Conservation (phyloP, 2,113 vertebrate genomes). For the Argyrosomus japonicus region DNA sequence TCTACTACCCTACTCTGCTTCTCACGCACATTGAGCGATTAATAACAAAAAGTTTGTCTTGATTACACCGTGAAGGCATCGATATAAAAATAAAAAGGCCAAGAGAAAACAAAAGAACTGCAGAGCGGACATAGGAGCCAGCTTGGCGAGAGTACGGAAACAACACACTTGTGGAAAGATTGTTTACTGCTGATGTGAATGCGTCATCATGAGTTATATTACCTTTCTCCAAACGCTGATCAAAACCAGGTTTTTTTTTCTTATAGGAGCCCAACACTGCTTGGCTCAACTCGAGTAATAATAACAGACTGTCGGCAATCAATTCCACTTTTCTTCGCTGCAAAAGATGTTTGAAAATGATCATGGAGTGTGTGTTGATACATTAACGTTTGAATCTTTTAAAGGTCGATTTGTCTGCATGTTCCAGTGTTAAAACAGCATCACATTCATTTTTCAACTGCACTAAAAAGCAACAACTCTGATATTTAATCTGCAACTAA, state of each 20-base stretch:
- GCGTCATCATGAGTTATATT: background rate
- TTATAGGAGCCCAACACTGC: background rate
- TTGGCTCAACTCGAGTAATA: background rate
- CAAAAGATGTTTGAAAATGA: background rate
- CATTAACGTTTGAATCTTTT: background rate
- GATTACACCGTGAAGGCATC: slow-evolving; percentile 37
- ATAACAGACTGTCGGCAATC: too few species aligned
- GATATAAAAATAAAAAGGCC: slow-evolving; percentile 15
- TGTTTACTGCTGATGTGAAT: slow-evolving; percentile 8
- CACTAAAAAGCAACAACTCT: slow-evolving; percentile 1
- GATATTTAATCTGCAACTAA: background rate
- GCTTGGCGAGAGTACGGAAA: background rate
- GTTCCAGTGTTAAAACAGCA: slow-evolving; percentile 5
- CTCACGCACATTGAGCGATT: background rate
- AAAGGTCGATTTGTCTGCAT: background rate
- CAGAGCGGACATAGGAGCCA: background rate
- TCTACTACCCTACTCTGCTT: slow-evolving; percentile 6
- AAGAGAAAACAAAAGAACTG: slow-evolving; percentile 9
- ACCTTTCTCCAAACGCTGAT: slow-evolving; percentile 6
- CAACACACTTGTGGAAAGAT: background rate
- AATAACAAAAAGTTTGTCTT: background rate
- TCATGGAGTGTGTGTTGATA: background rate
- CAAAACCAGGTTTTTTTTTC: background rate
- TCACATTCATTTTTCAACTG: background rate
- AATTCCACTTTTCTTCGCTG: background rate